phyloP scores from a whole-genome alignment of 2,797 vertebrate species.

The Atherinosoma microstoma region DNA sequence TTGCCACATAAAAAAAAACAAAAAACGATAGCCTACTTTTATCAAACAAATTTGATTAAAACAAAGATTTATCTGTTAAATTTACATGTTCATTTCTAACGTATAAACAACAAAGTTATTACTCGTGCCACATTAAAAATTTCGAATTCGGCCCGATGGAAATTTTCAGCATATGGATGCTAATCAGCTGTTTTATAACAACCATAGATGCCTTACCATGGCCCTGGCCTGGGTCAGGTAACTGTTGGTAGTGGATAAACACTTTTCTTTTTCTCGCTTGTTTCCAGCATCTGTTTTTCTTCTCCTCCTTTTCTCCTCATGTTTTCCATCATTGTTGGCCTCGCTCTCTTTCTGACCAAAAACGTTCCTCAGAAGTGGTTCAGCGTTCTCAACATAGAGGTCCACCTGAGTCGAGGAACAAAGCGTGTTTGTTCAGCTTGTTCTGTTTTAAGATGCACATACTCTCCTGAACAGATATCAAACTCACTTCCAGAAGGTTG shows the following conservation, averaged over 20 bases:
- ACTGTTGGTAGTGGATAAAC: constrained; percentile 74
- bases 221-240: constrained; percentile 81
- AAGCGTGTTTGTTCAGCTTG: neutral
- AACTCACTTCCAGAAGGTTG: constrained; percentile 89
- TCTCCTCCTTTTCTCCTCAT: constrained; percentile 50
- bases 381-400: constrained; percentile 85
- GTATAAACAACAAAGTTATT: too few species aligned
- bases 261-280: constrained; percentile 67
- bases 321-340: constrained; percentile 28
- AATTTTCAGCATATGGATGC: too few species aligned
- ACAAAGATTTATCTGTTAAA: too few species aligned
- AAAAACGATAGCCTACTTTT: too few species aligned
- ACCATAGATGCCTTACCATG: constrained; percentile 80
- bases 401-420: constrained; percentile 78
- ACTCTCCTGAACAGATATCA: neutral
- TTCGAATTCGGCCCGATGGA: too few species aligned
- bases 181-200: constrained; percentile 10
- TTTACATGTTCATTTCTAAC: too few species aligned
- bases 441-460: neutral
- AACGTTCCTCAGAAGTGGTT: constrained; percentile 80
- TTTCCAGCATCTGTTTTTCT: constrained; percentile 56
- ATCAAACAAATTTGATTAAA: too few species aligned
- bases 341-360: constrained; percentile 75
- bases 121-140: too few species aligned
- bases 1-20: too few species aligned